Evolutionary conservation across 2,797 vertebrate species (phyloP).

Genomic region (Phyllotis vaccarum): DNA sequence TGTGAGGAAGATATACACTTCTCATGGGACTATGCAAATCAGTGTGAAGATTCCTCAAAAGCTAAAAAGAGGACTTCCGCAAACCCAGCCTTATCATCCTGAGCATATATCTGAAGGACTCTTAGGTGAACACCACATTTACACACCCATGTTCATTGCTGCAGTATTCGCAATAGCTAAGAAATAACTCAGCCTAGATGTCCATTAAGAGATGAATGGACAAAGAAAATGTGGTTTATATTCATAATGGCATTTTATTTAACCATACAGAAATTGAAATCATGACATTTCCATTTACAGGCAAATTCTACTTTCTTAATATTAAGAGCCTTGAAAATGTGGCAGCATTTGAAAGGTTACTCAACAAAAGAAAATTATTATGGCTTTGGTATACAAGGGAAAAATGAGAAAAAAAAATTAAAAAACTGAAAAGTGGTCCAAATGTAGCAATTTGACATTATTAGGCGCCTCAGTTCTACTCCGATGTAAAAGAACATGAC

Average conservation of each 20-base stretch:
- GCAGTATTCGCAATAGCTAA: background rate
- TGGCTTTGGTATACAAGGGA: background rate
- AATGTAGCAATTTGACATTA: background rate
- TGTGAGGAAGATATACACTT: background rate
- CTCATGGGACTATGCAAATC: background rate
- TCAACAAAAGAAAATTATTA: background rate
- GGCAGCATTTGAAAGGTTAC: constrained; percentile 20
- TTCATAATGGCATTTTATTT: background rate
- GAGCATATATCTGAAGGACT: background rate
- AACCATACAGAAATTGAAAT: background rate
- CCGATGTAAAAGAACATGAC: background rate
- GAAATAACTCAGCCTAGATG: background rate
- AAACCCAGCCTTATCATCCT: background rate
- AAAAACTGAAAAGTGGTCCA: background rate
- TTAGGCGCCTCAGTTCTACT: background rate
- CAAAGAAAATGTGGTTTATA: background rate
- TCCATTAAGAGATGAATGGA: background rate
- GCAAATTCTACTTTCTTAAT: constrained; percentile 27
- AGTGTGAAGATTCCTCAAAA: background rate
- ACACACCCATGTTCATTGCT: background rate
- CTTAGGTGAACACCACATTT: background rate
- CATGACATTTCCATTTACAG: too few relatives aligned
- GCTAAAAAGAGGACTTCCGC: background rate
- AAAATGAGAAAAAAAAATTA: background rate
- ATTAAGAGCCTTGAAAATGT: constrained; percentile 35